Conservation (phyloP, 2,888 invertebrate genomes). For the Caenorhabditis drosophilae region DNA sequence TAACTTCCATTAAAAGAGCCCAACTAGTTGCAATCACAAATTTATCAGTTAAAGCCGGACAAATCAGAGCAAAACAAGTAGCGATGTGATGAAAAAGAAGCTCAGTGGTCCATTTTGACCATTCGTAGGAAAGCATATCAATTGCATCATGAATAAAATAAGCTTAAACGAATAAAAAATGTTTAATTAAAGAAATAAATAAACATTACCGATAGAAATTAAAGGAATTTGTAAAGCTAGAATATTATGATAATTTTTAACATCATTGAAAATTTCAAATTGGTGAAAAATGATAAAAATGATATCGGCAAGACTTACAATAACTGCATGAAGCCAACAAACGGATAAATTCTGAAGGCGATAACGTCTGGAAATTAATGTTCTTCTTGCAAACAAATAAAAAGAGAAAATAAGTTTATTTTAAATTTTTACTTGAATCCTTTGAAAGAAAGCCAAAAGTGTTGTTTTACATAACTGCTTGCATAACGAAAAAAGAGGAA, state of each 20-base stretch:
- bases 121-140: constrained; percentile 60
- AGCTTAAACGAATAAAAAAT: constrained; percentile 26
- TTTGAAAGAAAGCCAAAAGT: constrained; percentile 44
- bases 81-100: constrained; percentile 57
- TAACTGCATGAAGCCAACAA: constrained; percentile 57
- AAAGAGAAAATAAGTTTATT: too few species aligned
- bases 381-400: too few species aligned
- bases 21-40: constrained; percentile 58
- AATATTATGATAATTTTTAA: constrained; percentile 50
- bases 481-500: constrained; percentile 48
- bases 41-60: constrained; percentile 29
- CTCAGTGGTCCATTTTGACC: constrained; percentile 59
- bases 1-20: constrained; percentile 65
- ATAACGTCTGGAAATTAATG: constrained; percentile 61
- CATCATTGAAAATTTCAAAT: constrained; percentile 51
- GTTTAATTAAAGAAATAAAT: background rate
- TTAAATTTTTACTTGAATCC: constrained; percentile 62
- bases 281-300: constrained; percentile 39
- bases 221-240: constrained; percentile 50
- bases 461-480: constrained; percentile 34
- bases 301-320: constrained; percentile 50
- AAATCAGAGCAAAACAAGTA: constrained; percentile 35
- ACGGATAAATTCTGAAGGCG: constrained; percentile 61
- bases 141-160: constrained; percentile 63
- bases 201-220: constrained; percentile 50